phyloP scores from a whole-genome alignment of 1,140 invertebrate genomes.

The Potamilus streckersoni region DNA sequence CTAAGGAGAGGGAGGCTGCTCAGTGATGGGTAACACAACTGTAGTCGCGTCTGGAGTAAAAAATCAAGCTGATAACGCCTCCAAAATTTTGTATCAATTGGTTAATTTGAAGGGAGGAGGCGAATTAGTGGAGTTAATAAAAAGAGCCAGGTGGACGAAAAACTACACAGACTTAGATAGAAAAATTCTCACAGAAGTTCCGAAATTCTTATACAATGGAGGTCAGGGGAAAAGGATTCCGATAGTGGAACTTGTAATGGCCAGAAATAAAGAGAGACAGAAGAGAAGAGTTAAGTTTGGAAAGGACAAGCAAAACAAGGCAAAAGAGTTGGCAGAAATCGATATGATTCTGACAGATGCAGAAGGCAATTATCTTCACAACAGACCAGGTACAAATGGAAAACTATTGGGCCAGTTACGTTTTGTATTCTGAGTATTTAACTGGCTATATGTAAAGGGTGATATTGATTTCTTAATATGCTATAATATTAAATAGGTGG shows the following conservation, averaged over 20 bases:
- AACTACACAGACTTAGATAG: conserved; percentile 70
- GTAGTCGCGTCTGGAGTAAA: conserved; percentile 59
- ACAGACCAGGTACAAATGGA: conserved; percentile 45
- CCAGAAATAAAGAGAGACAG: conserved; percentile 77
- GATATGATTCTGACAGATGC: conserved; percentile 51
- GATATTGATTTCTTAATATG: too few relatives aligned
- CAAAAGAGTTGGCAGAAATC: conserved; percentile 49
- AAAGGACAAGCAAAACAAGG: conserved; percentile 52
- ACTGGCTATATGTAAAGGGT: background rate
- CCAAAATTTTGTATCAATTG: conserved; percentile 59
- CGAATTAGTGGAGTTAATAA: conserved; percentile 92
- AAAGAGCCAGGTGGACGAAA: conserved; percentile 73
- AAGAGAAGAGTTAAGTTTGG: conserved; percentile 44
- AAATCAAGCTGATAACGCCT: conserved; percentile 52
- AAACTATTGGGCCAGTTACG: background rate
- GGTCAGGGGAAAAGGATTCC: conserved; percentile 90
- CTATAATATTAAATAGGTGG: too few relatives aligned
- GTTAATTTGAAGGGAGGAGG: conserved; percentile 80
- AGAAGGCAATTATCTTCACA: conserved; percentile 41
- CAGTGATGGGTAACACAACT: conserved; percentile 55
- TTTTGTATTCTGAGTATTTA: background rate
- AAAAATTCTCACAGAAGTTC: conserved; percentile 82
- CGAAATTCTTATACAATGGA: conserved; percentile 93
- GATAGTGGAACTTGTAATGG: conserved; percentile 85
- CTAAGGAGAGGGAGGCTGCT: background rate